Evolutionary conservation across 2,797 vertebrate genomes (phyloP).

Genomic region (Enteromius treurensis): DNA sequence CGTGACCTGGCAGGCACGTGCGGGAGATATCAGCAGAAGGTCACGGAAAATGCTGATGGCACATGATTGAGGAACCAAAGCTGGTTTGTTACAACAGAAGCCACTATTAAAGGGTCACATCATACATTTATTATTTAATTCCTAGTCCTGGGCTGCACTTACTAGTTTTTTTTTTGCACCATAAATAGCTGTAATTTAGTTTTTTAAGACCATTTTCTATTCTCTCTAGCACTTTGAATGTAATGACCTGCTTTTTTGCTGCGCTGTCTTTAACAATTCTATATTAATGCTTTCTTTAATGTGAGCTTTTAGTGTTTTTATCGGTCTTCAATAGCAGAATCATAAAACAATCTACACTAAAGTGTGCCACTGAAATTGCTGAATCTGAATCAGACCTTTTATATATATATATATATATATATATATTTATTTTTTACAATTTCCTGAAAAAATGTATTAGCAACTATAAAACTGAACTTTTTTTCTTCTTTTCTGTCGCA

Average conservation of each 20-base stretch:
- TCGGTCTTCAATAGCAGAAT: neutral
- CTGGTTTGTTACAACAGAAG: neutral
- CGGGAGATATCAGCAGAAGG: constrained; percentile 4
- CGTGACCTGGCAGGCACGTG: constrained; percentile 76
- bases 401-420: too few species aligned
- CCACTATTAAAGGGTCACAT: constrained; percentile 22
- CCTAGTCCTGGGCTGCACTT: neutral
- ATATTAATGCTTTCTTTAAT: neutral
- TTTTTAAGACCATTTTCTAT: neutral
- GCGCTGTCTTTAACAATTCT: neutral
- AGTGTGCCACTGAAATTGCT: neutral
- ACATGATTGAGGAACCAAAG: constrained; percentile 10
- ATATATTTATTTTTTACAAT: neutral
- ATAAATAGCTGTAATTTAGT: constrained; percentile 5
- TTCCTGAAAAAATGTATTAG: neutral
- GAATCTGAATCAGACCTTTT: neutral
- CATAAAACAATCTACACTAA: neutral
- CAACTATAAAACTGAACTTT: neutral
- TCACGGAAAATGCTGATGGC: constrained; percentile 12
- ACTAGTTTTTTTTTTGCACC: neutral
- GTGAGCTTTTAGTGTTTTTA: neutral
- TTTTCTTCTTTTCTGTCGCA: neutral
- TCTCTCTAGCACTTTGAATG: neutral
- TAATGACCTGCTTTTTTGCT: neutral
- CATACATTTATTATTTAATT: neutral